Evolutionary conservation across 2,888 invertebrate genomes (phyloP), one percentile per base, ranked within the genome.

Genomic region (Acanthosepion esculentum): DNA sequence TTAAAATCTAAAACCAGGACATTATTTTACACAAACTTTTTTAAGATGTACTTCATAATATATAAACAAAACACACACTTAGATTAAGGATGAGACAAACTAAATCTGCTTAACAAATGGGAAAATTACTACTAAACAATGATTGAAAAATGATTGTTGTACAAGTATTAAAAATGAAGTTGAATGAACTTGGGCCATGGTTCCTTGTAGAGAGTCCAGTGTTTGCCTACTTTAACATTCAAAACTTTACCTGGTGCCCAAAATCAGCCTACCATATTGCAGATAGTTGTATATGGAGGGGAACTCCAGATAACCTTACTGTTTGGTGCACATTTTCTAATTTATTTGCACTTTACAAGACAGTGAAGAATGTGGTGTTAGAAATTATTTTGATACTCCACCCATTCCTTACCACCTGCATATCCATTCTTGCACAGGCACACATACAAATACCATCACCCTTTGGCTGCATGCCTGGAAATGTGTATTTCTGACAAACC

Each of bases 261-360:
- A 15, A n/a, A 78, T n/a, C 78, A 29, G 78, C 78, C 29, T n/a
- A 10, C n/a, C n/a, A 2, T 78, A n/a, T n/a, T 78, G 78, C n/a
- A 78, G 33, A 78, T n/a, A 59, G 59, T 20, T 59, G 59, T 23
- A 20, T 59, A 20, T 18, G 18, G 2, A 23, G 59, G 59, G 23
- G 23, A 20, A 59, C 59, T 59, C 23, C 20, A 59, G 59, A 23
- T 23, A 15, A 4, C 33, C 10, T n/a, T 10, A 10, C 78, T 78
- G 10, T 12, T n/a, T 78, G 78, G n/a, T 78, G 78, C 78, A 78
- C 78, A n/a, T 33, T 78, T 78, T 78, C 59, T 78, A 78, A 78
- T 78, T n/a, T n/a, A 78, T 78, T 78, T 78, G 78, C n/a, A 78
- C 78, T 78, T 78, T 78, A 78, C 78, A 78, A 78, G 78, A 78